Evolutionary conservation across 2,797 vertebrate genomes (phyloP).

Genomic region (Bradypodion pumilum): DNA sequence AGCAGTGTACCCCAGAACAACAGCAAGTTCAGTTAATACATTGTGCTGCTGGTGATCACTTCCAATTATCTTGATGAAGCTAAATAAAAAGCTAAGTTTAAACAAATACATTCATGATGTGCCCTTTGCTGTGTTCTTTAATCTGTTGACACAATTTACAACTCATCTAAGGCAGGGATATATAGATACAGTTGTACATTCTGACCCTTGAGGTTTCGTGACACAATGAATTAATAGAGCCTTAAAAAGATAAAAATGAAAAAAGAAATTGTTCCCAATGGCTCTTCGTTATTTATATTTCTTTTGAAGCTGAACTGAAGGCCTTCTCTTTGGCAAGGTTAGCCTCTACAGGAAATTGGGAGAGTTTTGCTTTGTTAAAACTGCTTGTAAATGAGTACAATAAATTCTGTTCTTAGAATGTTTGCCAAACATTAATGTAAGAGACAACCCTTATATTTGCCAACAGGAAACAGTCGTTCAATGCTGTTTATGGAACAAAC

Average conservation of each 20-base stretch:
- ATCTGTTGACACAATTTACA: constrained; percentile 12
- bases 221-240: background rate
- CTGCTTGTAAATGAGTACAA: background rate
- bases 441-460: background rate
- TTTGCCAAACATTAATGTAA: background rate
- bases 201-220: background rate
- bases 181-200: background rate
- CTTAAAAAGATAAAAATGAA: background rate
- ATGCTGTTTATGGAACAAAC: too few species aligned
- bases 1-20: background rate
- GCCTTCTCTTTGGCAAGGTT: background rate
- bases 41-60: background rate
- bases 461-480: too few species aligned
- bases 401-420: background rate
- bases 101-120: background rate
- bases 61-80: constrained; percentile 10
- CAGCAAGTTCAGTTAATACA: background rate
- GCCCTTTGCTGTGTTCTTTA: background rate
- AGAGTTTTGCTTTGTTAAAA: background rate
- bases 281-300: background rate
- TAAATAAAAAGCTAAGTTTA: constrained; percentile 13
- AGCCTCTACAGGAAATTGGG: background rate
- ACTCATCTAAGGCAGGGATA: background rate
- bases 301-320: background rate
- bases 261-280: fast-evolving